These are phyloP conservation scores for Choloepus hoffmanni DNA, from an alignment of 2,113 vertebrate species.

Conservation along the genomic window DNA sequence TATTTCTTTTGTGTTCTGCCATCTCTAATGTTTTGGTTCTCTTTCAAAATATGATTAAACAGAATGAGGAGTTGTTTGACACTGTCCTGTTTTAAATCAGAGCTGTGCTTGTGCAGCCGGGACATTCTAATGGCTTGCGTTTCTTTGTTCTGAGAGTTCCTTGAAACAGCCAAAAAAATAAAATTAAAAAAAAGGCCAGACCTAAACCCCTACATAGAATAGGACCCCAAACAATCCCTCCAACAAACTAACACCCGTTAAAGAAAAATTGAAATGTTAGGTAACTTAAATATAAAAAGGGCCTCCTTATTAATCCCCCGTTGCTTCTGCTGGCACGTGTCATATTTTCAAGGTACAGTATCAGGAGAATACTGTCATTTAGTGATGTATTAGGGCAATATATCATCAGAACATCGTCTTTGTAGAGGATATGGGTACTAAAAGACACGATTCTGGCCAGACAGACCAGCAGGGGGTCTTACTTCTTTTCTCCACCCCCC, in stretches of 20 bases:
- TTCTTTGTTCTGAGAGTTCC: slow-evolving; percentile 75
- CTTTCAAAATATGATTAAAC: slow-evolving; percentile 82
- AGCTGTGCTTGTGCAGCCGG: background rate
- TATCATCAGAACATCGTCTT: slow-evolving; percentile 86
- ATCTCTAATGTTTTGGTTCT: slow-evolving; percentile 80
- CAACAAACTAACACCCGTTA: slow-evolving; percentile 52
- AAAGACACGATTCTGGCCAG: slow-evolving; percentile 87
- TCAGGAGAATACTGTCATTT: slow-evolving; percentile 86
- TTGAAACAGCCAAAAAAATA: background rate
- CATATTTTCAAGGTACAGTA: slow-evolving; percentile 85
- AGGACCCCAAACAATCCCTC: slow-evolving; percentile 47
- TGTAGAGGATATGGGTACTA: slow-evolving; percentile 85
- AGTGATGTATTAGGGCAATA: slow-evolving; percentile 86
- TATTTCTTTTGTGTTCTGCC: slow-evolving; percentile 82
- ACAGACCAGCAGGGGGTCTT: slow-evolving; percentile 86
- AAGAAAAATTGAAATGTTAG: slow-evolving; percentile 72
- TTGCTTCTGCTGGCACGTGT: slow-evolving; percentile 83
- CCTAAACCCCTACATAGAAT: slow-evolving; percentile 39
- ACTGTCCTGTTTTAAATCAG: slow-evolving; percentile 77
- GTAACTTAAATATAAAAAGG: slow-evolving; percentile 26
- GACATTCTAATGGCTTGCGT: slow-evolving; percentile 49
- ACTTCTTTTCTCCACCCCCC: slow-evolving; percentile 77
- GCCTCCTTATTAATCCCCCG: slow-evolving; percentile 74
- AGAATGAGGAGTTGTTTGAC: slow-evolving; percentile 74
- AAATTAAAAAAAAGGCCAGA: slow-evolving; percentile 13